phyloP scores from a whole-genome alignment of 2,113 vertebrate species.

The Daphoenositta chrysoptera region DNA sequence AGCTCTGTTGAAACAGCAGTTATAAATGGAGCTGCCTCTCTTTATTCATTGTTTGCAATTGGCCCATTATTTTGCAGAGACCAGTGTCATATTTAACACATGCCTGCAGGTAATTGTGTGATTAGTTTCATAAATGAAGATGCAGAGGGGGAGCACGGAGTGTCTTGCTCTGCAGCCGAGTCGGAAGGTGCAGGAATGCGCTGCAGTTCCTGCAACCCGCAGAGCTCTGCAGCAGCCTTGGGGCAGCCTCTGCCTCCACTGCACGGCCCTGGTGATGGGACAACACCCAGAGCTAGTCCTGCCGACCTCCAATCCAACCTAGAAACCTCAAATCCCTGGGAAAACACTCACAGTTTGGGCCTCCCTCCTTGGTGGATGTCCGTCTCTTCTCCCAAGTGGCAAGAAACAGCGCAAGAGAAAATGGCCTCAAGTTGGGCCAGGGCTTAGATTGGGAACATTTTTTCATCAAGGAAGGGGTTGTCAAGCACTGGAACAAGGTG shows the following conservation, averaged over 20 bases:
- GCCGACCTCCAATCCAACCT: neutral
- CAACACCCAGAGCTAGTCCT: neutral
- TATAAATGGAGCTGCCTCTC: slow-evolving; percentile 69
- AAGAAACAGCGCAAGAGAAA: neutral
- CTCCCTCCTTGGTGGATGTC: accelerated
- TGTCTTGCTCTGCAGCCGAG: neutral
- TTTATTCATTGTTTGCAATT: slow-evolving; percentile 68
- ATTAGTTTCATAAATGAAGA: slow-evolving; percentile 70
- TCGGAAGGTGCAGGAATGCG: neutral
- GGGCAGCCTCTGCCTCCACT: neutral
- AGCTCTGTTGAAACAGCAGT: slow-evolving; percentile 61
- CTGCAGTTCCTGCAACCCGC: accelerated
- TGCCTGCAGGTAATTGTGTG: slow-evolving; percentile 68
- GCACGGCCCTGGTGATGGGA: neutral
- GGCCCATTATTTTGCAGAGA: slow-evolving; percentile 61
- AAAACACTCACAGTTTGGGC: neutral
- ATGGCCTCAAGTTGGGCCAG: neutral
- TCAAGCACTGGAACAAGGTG: neutral
- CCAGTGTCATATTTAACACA: slow-evolving; percentile 70
- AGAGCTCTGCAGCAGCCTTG: accelerated
- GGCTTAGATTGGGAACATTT: neutral
- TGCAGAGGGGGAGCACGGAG: neutral
- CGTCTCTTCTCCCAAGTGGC: neutral
- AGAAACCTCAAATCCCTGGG: neutral
- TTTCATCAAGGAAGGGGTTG: too few species aligned